Evolutionary conservation across 1,140 invertebrate species (phyloP), one percentile per base, ranked within the genome.

Genomic region (Coelopa frigida): DNA sequence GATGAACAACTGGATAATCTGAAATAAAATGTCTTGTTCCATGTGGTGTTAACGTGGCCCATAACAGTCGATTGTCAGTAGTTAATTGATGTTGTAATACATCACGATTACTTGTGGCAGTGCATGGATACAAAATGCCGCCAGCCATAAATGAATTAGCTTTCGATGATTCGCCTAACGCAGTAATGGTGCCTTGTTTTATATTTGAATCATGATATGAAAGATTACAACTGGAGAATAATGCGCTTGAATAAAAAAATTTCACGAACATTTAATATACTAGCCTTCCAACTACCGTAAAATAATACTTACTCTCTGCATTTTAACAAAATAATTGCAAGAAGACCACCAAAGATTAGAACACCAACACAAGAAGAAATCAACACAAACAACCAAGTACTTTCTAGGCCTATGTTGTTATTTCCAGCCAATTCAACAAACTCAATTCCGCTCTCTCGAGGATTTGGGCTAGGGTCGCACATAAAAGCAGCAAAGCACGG

Each of bases 11-110:
- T 29, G 76, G 74, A 38, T 68, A 63, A 59, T 81, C 79, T 3
- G 79, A 78, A 26, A 82, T 77, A 53, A 81, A 83, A 57, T 82
- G 79, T 41, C 75, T 71, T 0, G 85, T 87, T 15, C 86, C 87
- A 14, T 85, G 74, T 0, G 87, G 86, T 4, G 86, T 89, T 6
- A 90, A 69, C 0, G 86, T 85, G 1, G 87, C 86, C 87, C 87
- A 90, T 20, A 89, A 77, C 14, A 87, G 78, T 0, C 75, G 68
- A 5, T 70, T 59, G 61, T 73, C 60, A 62, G 70, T 58, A 55
- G 61, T 55, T 72, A 76, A 50, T 58, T 72, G 50, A 52, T 55
- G 60, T 61, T 71, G 67, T 17, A 59, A 45, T 21, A 64, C 40
- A 46, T 58, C 68, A 8, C 53, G 56, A 53, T 54, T 68, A 39